Base-by-base conservation (phyloP, 2,797 vertebrate genomes). In the Natrix natrix region DNA sequence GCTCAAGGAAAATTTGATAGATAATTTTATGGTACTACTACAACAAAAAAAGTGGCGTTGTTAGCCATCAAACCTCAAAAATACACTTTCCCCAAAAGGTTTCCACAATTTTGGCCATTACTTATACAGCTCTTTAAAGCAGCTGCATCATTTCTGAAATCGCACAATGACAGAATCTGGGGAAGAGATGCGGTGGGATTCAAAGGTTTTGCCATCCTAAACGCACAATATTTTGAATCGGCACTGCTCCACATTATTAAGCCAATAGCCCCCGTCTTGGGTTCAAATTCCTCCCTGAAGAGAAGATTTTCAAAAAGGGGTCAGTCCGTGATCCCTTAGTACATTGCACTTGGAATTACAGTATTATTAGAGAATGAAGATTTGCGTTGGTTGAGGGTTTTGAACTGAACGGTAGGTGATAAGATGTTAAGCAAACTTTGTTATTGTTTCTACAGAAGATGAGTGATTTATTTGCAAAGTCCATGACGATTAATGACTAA, bases 281-380 rank as follows among this genome's bases (percentile, higher is more conserved):
- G 8, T 37, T 78, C 32, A 43, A 43, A 78, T 78, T 43, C 37
- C 74, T 78, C 17, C 10, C 32, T 22, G 1, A 22, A 43, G 17
- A 37, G 2, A 20, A 8, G 74, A 78, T 78, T 22, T 43, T 22
- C 20, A 78, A 43, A 17, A 22, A 78, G 0, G 37, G 4, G 3
- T 78, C 74, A 2, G 78, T 66, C 13, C 2, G 24, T 24, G 14
- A 11, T 69, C 2, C 32, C 37, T 57, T 93, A 2, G 14, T 43
- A 28, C 86, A 48, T 37, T 43, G 48, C 74, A 28, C 8, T 24
- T 24, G 8, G 57, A 22, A 24, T 74, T 74, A 20, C 69, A 94
- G 17, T 87, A 87, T 55, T 91, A 93, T 93, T 88, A 94, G 93
- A 48, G 10, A 5, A 10, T 22, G 37, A 22, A 48, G 37, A 48